A percentile compares a stretch with the other conserved stretches of the same genome.
phyloP scores from a whole-genome alignment of 1,140 invertebrate genomes.

The Macrosteles quadrilineatus region DNA sequence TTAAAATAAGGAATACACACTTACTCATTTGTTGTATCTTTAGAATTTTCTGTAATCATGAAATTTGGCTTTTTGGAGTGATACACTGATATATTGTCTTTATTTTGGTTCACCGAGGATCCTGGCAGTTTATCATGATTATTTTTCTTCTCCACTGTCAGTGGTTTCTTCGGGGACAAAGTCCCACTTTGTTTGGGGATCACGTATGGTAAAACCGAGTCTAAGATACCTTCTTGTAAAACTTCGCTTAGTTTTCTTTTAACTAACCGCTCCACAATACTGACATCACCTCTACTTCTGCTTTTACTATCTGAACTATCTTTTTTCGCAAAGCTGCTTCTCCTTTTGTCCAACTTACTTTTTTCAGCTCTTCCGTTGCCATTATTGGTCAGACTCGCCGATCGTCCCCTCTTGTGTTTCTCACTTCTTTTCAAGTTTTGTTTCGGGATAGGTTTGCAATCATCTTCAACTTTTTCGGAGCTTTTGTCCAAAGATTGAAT shows the following conservation, averaged over 20 bases:
- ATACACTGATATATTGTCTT: constrained; percentile 24
- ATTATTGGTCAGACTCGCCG: constrained; percentile 30
- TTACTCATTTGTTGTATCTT: constrained; percentile 33
- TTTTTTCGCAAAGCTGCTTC: constrained; percentile 27
- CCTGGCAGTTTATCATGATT: constrained; percentile 12
- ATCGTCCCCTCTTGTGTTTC: constrained; percentile 38
- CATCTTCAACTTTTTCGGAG: neutral
- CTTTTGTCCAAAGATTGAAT: neutral
- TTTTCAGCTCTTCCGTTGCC: constrained; percentile 33
- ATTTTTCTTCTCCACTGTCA: constrained; percentile 28
- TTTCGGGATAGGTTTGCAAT: neutral
- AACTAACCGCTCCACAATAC: constrained; percentile 44
- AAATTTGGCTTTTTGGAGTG: constrained; percentile 24
- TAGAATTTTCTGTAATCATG: constrained; percentile 14
- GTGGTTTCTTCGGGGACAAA: constrained; percentile 24
- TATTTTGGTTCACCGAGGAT: constrained; percentile 10
- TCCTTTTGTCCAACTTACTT: constrained; percentile 34
- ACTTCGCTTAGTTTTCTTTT: constrained; percentile 61
- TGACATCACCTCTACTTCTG: constrained; percentile 33
- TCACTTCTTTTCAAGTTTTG: constrained; percentile 5
- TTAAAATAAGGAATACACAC: too few relatives aligned
- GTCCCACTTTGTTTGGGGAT: constrained; percentile 51
- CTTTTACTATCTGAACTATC: neutral
- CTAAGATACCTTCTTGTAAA: constrained; percentile 73
- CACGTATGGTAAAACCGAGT: constrained; percentile 73